These are phyloP conservation scores for Coleophora flavipennella DNA, from an alignment of 2,888 invertebrate genomes.

Conservation along the genomic window DNA sequence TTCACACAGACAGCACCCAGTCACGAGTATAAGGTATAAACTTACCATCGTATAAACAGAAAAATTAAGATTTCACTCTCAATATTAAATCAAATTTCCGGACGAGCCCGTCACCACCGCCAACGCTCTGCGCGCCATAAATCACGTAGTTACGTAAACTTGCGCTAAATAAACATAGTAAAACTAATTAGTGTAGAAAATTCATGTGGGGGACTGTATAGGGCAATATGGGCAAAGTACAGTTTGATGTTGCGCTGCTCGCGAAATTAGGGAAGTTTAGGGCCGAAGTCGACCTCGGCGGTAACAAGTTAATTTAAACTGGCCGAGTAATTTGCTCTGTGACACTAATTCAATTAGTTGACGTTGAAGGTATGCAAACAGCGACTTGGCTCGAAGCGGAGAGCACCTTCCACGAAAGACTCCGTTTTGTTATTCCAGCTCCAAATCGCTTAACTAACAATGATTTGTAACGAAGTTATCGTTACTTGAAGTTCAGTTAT, in stretches of 20 bases:
- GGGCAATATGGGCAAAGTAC: constrained; percentile 61
- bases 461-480: background rate
- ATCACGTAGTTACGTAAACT: constrained; percentile 59
- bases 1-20: too few relatives aligned
- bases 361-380: constrained; percentile 60
- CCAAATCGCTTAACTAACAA: background rate
- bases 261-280: constrained; percentile 69
- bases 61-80: constrained; percentile 12
- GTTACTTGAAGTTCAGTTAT: background rate
- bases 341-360: constrained; percentile 66
- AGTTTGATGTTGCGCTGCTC: constrained; percentile 69
- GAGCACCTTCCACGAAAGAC: constrained; percentile 15
- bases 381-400: constrained; percentile 18
- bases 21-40: too few relatives aligned
- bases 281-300: constrained; percentile 50
- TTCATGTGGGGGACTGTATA: constrained; percentile 63
- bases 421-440: constrained; percentile 7
- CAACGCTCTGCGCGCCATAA: constrained; percentile 43
- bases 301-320: constrained; percentile 70
- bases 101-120: constrained; percentile 13
- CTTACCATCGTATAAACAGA: too few relatives aligned
- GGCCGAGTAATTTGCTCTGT: constrained; percentile 62
- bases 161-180: constrained; percentile 64
- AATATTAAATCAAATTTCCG: constrained; percentile 12
- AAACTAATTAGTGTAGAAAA: constrained; percentile 69